Evolutionary conservation across 2,113 vertebrate genomes (phyloP).

Genomic region (Sinocyclocheilus anshuiensis): DNA sequence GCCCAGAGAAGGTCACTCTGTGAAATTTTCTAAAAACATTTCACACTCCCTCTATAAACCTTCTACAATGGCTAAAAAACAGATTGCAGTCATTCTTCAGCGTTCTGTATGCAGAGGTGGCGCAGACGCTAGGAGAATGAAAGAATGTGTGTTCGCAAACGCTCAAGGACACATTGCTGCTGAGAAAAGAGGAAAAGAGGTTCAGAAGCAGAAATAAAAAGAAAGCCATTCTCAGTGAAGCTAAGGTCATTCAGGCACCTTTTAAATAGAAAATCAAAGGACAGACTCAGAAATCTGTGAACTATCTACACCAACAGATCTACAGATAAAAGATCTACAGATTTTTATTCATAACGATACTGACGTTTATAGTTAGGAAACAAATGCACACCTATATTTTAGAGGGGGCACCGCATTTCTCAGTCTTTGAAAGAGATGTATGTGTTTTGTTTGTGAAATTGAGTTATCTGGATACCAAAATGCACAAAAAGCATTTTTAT

Average conservation of each 20-base stretch:
- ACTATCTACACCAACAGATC: not conserved
- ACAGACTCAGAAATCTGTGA: slow-evolving; percentile 30
- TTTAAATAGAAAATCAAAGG: slow-evolving; percentile 26
- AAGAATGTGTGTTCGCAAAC: slow-evolving; percentile 27
- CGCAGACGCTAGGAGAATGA: slow-evolving; percentile 9
- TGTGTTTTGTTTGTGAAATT: not conserved
- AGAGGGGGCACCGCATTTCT: not conserved
- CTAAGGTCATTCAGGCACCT: slow-evolving; percentile 37
- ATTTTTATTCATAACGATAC: not conserved
- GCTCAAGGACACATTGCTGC: slow-evolving; percentile 46
- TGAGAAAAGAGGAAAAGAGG: slow-evolving; percentile 24
- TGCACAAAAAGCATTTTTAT: not conserved
- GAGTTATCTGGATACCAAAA: not conserved
- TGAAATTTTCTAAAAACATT: not conserved
- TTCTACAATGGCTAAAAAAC: slow-evolving; percentile 3
- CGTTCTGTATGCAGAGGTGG: slow-evolving; percentile 16
- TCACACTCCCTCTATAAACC: not conserved
- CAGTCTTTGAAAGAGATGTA: not conserved
- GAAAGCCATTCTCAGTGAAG: slow-evolving; percentile 18
- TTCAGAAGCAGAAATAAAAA: slow-evolving; percentile 28
- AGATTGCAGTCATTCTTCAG: slow-evolving; percentile 31
- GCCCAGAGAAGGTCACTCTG: not conserved
- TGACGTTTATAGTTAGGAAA: not conserved
- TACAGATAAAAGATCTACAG: not conserved
- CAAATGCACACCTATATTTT: not conserved